phyloP scores from a whole-genome alignment of 1,140 invertebrate species.

The Zaprionus vittiger region DNA sequence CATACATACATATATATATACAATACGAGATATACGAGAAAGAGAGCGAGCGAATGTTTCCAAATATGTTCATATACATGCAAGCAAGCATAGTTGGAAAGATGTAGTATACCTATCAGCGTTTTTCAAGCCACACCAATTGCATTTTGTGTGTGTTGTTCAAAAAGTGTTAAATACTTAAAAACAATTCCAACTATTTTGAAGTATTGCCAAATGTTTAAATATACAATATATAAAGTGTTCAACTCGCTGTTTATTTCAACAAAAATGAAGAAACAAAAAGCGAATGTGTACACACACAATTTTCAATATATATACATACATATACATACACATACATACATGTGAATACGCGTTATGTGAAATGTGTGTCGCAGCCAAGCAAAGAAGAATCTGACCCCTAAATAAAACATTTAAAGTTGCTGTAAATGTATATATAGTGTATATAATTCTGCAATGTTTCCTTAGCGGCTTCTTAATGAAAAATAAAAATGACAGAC shows the following conservation, averaged over 20 bases:
- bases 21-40: slow-evolving; percentile 13
- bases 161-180: neutral
- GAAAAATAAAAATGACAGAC: too few relatives aligned
- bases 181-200: neutral
- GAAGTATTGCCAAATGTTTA: neutral
- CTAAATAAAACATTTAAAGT: neutral
- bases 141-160: slow-evolving; percentile 15
- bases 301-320: slow-evolving; percentile 27
- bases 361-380: neutral
- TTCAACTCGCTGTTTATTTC: neutral
- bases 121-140: slow-evolving; percentile 42
- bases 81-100: slow-evolving; percentile 7
- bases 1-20: neutral
- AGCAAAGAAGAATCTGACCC: neutral
- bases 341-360: neutral
- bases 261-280: neutral
- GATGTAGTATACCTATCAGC: slow-evolving; percentile 61
- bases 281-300: slow-evolving; percentile 42
- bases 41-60: slow-evolving; percentile 16
- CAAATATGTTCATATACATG: neutral
- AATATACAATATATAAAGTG: too few relatives aligned
- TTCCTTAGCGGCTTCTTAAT: too few relatives aligned
- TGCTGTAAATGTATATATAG: too few relatives aligned
- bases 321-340: neutral
- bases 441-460: neutral